Percentiles rank a stretch among this genome's conserved stretches.
Evolutionary conservation across 2,797 vertebrate genomes (phyloP).

Genomic region (Syncerus caffer): DNA sequence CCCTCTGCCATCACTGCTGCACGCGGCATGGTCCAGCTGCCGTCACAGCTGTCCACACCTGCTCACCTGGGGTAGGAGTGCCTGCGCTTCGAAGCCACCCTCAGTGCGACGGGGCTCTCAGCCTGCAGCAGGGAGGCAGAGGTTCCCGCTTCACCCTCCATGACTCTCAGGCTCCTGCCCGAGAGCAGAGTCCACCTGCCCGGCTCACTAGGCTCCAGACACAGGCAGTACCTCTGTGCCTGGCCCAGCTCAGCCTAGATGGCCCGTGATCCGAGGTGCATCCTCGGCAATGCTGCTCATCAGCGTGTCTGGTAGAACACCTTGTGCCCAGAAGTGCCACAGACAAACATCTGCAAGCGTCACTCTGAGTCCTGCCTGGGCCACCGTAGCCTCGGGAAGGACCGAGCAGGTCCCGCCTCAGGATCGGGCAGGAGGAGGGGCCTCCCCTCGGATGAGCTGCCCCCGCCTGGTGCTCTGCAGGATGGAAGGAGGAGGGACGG

Average conservation of each 20-base stretch:
- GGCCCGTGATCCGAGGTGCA: fast-evolving
- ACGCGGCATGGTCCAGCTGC: neutral
- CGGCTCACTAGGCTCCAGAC: neutral
- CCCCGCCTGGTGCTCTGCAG: neutral
- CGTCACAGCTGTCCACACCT: neutral
- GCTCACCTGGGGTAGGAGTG: neutral
- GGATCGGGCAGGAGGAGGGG: fast-evolving
- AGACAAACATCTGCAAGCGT: neutral
- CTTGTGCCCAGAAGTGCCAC: neutral
- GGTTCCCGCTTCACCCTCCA: neutral
- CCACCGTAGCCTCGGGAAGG: neutral
- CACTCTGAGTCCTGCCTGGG: neutral
- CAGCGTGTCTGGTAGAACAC: neutral
- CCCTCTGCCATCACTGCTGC: fast-evolving
- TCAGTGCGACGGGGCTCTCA: neutral
- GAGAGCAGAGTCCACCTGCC: fast-evolving
- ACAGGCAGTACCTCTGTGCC: fast-evolving
- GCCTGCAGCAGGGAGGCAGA: neutral
- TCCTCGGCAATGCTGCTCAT: no score
- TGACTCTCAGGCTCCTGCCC: neutral
- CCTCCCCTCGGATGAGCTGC: neutral
- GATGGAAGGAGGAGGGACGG: neutral
- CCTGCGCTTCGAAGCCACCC: neutral
- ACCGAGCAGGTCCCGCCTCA: neutral
- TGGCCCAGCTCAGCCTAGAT: neutral